Percentiles rank a stretch among this genome's conserved stretches.
These are phyloP conservation scores for Nannoperca australis DNA, from an alignment of 2,797 vertebrate species.

Conservation along the genomic window DNA sequence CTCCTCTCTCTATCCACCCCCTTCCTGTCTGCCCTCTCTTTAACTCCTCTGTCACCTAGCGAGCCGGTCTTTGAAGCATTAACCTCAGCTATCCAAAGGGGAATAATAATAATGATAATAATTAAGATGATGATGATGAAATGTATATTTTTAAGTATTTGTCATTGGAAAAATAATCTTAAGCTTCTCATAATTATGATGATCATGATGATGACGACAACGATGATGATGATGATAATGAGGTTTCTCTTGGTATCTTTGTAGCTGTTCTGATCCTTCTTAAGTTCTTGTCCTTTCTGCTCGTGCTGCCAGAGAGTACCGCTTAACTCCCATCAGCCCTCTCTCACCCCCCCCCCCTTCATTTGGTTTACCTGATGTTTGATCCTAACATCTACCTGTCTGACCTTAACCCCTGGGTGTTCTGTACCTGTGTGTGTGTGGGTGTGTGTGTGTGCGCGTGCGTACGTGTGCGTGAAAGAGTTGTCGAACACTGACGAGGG, in stretches of 20 bases:
- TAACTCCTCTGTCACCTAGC: constrained; percentile 79
- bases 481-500: constrained; percentile 54
- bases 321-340: constrained; percentile 55
- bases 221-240: constrained; percentile 77
- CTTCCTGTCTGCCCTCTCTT: constrained; percentile 34
- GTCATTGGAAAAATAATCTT: constrained; percentile 88
- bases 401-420: constrained; percentile 64
- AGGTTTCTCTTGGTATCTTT: constrained; percentile 87
- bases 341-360: constrained; percentile 8
- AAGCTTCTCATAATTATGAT: constrained; percentile 86
- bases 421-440: constrained; percentile 23
- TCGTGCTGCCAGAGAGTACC: constrained; percentile 82
- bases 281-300: constrained; percentile 82
- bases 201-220: constrained; percentile 69
- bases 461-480: constrained; percentile 12
- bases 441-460: constrained; percentile 19
- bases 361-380: constrained; percentile 64
- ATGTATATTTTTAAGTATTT: constrained; percentile 95
- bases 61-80: constrained; percentile 83
- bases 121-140: constrained; percentile 84
- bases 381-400: constrained; percentile 62
- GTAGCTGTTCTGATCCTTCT: constrained; percentile 85
- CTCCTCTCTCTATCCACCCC: constrained; percentile 25
- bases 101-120: constrained; percentile 84
- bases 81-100: constrained; percentile 92